These are phyloP conservation scores for Druon quercuslanigerum DNA, from an alignment of 1,140 invertebrate genomes.

Conservation along the genomic window DNA sequence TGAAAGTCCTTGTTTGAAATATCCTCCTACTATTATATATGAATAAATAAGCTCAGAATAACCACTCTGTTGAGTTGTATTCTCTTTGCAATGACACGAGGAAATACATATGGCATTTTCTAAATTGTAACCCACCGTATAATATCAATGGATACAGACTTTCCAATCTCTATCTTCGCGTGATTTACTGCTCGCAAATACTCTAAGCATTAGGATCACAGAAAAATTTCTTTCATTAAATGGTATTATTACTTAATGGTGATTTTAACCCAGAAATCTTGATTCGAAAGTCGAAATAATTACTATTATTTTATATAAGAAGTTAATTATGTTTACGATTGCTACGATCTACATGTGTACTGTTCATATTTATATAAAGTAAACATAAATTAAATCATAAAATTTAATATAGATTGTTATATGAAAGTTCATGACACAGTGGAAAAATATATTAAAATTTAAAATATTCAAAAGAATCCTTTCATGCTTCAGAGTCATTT, in stretches of 20 bases:
- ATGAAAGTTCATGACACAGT: too few species aligned
- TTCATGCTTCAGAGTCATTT: too few species aligned
- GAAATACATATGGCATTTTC: slow-evolving; percentile 9
- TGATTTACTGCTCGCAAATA: slow-evolving; percentile 23
- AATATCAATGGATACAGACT: slow-evolving; percentile 19
- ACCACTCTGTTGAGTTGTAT: neutral
- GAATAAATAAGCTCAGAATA: slow-evolving; percentile 1
- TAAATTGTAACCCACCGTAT: neutral
- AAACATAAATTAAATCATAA: too few species aligned
- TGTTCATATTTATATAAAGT: too few species aligned
- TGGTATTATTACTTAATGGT: slow-evolving; percentile 12
- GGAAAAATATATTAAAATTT: too few species aligned
- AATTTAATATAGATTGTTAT: too few species aligned
- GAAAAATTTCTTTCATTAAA: slow-evolving; percentile 19
- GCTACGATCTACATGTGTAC: too few species aligned
- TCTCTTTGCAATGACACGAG: neutral
- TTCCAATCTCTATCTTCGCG: slow-evolving; percentile 28
- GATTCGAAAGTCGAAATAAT: neutral
- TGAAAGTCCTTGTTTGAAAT: slow-evolving; percentile 26
- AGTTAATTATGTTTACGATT: neutral
- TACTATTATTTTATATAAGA: neutral
- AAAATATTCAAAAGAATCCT: too few species aligned
- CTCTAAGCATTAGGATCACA: slow-evolving; percentile 7
- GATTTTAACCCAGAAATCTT: neutral
- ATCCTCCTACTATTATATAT: slow-evolving; percentile 8